Percentiles rank a stretch among this genome's conserved stretches.
These are phyloP conservation scores for Heterodera carotae DNA, from an alignment of 1,140 invertebrate genomes.

Conservation along the genomic window DNA sequence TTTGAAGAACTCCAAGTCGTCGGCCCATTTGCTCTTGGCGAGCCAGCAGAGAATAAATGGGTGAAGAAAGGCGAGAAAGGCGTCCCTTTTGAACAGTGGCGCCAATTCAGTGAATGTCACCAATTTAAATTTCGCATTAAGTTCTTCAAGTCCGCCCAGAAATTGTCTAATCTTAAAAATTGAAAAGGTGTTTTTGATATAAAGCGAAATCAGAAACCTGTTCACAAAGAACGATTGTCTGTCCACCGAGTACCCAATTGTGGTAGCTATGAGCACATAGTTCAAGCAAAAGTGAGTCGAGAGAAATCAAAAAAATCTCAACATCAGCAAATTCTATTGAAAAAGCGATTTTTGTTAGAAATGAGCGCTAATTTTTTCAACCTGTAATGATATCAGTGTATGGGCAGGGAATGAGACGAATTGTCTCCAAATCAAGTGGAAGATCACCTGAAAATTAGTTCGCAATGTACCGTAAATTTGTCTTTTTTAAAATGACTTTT, in stretches of 20 bases:
- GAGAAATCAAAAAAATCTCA: constrained; percentile 63
- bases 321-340: constrained; percentile 64
- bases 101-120: constrained; percentile 59
- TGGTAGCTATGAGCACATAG: constrained; percentile 61
- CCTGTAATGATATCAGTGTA: constrained; percentile 56
- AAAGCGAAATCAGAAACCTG: constrained; percentile 42
- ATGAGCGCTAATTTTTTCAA: not conserved
- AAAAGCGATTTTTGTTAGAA: not conserved
- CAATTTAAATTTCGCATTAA: constrained; percentile 63
- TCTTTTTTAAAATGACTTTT: not conserved
- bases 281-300: constrained; percentile 60
- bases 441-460: not conserved
- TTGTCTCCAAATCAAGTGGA: constrained; percentile 30
- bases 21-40: constrained; percentile 36
- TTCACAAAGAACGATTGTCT: constrained; percentile 58
- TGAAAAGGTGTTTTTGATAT: constrained; percentile 9
- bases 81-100: constrained; percentile 51
- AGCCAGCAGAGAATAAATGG: constrained; percentile 47
- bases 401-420: constrained; percentile 45
- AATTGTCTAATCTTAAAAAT: constrained; percentile 49
- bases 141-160: constrained; percentile 48
- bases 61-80: constrained; percentile 57
- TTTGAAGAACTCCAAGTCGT: constrained; percentile 51
- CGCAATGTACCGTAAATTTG: not conserved
- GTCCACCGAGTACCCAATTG: constrained; percentile 63